These are phyloP conservation scores for Falco columbarius DNA, from an alignment of 2,797 vertebrate species.

Conservation along the genomic window DNA sequence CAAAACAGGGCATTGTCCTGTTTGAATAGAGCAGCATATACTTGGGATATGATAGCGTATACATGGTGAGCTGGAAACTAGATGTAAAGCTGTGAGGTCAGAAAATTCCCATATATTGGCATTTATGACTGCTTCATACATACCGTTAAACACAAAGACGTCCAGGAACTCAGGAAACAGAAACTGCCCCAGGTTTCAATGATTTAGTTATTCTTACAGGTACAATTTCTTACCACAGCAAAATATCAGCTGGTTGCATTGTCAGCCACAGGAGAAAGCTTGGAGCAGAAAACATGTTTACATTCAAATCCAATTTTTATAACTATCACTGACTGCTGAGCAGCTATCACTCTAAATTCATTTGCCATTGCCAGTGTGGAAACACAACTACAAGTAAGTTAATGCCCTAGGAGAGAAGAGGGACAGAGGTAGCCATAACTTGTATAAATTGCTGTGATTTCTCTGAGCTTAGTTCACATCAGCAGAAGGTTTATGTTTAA, in stretches of 20 bases:
- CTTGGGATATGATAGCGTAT: neutral
- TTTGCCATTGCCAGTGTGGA: neutral
- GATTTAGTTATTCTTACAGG: neutral
- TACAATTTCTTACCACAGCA: neutral
- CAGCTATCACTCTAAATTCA: neutral
- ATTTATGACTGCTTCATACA: neutral
- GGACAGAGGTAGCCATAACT: neutral
- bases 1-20: neutral
- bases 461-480: neutral
- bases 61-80: neutral
- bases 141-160: neutral
- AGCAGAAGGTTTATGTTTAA: neutral
- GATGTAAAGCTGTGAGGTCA: neutral
- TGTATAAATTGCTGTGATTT: neutral
- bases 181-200: neutral
- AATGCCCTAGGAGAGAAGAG: neutral
- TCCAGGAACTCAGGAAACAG: neutral
- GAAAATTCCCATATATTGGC: neutral
- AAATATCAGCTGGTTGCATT: neutral
- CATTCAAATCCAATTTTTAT: neutral
- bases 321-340: neutral
- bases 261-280: neutral
- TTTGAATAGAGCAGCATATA: neutral
- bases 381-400: neutral
- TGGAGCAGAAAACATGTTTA: neutral